A percentile compares a stretch with the other conserved stretches of the same genome.
Conservation (phyloP, 2,797 vertebrate species). For the Coregonus ussuriensis region DNA sequence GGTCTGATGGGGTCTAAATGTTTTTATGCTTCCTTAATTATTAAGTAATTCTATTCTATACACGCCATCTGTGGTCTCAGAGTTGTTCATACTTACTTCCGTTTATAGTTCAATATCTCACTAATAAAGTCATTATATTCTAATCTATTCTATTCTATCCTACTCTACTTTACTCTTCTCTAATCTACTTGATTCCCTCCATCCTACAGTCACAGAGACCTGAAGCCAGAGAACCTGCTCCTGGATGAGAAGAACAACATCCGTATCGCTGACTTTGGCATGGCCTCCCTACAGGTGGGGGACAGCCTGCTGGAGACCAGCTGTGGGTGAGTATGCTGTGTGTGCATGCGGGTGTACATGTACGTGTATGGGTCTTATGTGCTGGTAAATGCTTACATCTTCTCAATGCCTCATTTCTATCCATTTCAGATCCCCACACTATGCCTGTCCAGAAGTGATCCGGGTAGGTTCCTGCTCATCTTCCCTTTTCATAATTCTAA, state of each 20-base stretch:
- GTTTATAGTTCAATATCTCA: background rate
- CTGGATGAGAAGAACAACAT: conserved; percentile 95
- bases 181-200: conserved; percentile 59
- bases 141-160: background rate
- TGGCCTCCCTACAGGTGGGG: conserved; percentile 94
- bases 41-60: too few species aligned
- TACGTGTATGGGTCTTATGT: conserved; percentile 52
- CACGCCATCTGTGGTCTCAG: background rate
- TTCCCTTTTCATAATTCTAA: background rate
- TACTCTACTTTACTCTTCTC: background rate
- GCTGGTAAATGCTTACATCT: background rate
- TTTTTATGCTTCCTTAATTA: too few species aligned
- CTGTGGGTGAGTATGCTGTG: conserved; percentile 83
- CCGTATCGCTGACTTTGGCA: conserved; percentile 91
- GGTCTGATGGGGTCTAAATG: too few species aligned
- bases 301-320: conserved; percentile 93
- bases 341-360: background rate
- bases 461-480: conserved; percentile 78
- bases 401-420: conserved; percentile 22
- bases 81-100: background rate
- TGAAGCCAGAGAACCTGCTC: conserved; percentile 92
- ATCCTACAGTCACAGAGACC: conserved; percentile 85
- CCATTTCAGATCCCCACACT: conserved; percentile 91
- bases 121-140: background rate
- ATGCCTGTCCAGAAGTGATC: conserved; percentile 98